Evolutionary conservation across 2,797 vertebrate species (phyloP).

Genomic region (Paguma larvata): DNA sequence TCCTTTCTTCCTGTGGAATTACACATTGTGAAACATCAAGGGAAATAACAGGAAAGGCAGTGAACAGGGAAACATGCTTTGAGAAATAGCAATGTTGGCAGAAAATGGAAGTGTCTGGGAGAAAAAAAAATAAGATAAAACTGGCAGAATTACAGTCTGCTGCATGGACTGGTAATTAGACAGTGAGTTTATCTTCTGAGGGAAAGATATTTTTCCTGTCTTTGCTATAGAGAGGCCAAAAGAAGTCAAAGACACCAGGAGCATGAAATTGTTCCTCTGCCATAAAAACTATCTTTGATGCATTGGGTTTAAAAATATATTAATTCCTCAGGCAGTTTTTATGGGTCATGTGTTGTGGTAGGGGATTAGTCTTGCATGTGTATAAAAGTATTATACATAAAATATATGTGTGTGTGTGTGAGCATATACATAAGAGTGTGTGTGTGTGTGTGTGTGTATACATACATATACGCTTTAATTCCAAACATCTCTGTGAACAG

Average conservation of each 20-base stretch:
- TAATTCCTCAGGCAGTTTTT: neutral
- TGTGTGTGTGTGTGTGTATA: neutral
- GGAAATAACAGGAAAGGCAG: constrained; percentile 47
- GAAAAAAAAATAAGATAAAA: constrained; percentile 43
- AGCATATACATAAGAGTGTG: neutral
- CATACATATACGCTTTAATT: neutral
- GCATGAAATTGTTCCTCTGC: constrained; percentile 60
- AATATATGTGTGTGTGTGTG: neutral
- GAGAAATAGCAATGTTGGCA: constrained; percentile 64
- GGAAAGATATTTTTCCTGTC: constrained; percentile 46
- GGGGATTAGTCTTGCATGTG: neutral
- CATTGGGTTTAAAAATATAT: neutral
- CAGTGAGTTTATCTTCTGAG: constrained; percentile 64
- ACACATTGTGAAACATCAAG: constrained; percentile 30
- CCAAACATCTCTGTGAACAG: constrained; percentile 10
- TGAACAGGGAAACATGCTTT: constrained; percentile 43
- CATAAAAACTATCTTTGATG: constrained; percentile 56
- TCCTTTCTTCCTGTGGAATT: neutral
- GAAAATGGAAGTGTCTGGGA: constrained; percentile 62
- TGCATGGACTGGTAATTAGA: constrained; percentile 34
- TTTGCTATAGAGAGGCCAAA: neutral
- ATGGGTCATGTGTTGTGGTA: neutral
- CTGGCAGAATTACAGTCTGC: constrained; percentile 63
- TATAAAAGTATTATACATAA: neutral
- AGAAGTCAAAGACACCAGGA: constrained; percentile 54